Evolutionary conservation across 1,140 invertebrate genomes (phyloP).

Genomic region (Mamestra configurata): DNA sequence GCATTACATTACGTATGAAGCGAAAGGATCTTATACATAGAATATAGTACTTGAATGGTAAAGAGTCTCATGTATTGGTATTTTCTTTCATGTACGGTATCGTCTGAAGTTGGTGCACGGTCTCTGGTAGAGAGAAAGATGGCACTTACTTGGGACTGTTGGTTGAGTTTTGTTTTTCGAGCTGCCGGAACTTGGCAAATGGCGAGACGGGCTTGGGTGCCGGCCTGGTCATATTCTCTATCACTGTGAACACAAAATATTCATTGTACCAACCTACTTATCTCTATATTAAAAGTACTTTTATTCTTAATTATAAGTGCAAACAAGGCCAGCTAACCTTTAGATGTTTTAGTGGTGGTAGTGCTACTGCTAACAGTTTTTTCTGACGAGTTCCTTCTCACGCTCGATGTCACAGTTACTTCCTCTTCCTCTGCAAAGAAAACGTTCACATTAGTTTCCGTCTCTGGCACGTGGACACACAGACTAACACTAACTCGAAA

Average conservation of each 20-base stretch:
- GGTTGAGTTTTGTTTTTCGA: conserved; percentile 94
- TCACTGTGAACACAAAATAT: conserved; percentile 85
- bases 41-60: conserved; percentile 54
- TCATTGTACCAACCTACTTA: neutral
- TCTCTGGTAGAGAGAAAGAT: neutral
- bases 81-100: conserved; percentile 22
- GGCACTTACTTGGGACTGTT: conserved; percentile 91
- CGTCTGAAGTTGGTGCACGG: neutral
- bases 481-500: conserved; percentile 67
- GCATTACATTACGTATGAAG: conserved; percentile 72
- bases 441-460: conserved; percentile 40
- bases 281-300: too few species aligned
- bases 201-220: conserved; percentile 92
- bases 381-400: conserved; percentile 82
- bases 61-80: conserved; percentile 26
- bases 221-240: conserved; percentile 89
- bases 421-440: conserved; percentile 82
- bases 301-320: too few species aligned
- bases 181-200: conserved; percentile 96
- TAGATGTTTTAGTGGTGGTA: conserved; percentile 82
- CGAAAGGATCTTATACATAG: conserved; percentile 59
- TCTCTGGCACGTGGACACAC: neutral
- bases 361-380: conserved; percentile 83
- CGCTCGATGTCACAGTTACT: conserved; percentile 84
- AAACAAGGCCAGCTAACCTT: conserved; percentile 62